Base-by-base conservation (phyloP, 2,797 vertebrate genomes). In the Anomalospiza imberbis region DNA sequence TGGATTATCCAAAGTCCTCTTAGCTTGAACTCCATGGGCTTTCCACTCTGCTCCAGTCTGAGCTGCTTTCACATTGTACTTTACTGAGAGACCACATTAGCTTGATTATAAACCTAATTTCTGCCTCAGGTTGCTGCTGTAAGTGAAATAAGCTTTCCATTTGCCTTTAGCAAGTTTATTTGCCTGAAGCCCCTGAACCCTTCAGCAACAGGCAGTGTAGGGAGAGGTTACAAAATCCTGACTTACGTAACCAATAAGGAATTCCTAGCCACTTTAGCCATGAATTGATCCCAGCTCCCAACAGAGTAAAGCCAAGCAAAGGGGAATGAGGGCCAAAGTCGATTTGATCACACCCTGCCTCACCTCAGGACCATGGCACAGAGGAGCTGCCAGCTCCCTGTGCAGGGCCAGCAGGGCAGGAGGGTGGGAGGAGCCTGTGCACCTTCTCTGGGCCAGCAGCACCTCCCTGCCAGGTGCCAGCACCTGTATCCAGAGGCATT, bases 401-500 rank as follows among this genome's bases (percentile, higher is more conserved):
- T 1, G 6, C 17, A 42, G 48, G 25, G 11, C 48, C 4, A 2
- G 12, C 15, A 13, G 72, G 28, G 17, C 36, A 76, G 50, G 44
- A 21, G 16, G 22, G 1, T 66, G 50, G 29, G 28, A 8, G 51
- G 5, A 31, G 26, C n/a, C 50, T n/a, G 34, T 2, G 26, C 12
- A 18, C 2, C 0, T 17, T 50, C 48, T 53, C 36, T 26, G 11
- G 47, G 26, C 42, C 70, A 53, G 50, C 18, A 31, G 34, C 32
- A 28, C 13, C 71, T 13, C 16, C 42, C 12, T 48, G n/a, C 5
- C 18, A 73, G 19, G n/a, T 13, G 3, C 5, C 28, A 50, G 13
- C 20, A 50, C 57, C 73, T 26, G 7, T 0, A 24, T 1, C 19
- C 71, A 67, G 29, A 26, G 0, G 0, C 8, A 3, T 8, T 24